Conservation (phyloP, 2,113 vertebrate genomes). For the Rhineura floridana region DNA sequence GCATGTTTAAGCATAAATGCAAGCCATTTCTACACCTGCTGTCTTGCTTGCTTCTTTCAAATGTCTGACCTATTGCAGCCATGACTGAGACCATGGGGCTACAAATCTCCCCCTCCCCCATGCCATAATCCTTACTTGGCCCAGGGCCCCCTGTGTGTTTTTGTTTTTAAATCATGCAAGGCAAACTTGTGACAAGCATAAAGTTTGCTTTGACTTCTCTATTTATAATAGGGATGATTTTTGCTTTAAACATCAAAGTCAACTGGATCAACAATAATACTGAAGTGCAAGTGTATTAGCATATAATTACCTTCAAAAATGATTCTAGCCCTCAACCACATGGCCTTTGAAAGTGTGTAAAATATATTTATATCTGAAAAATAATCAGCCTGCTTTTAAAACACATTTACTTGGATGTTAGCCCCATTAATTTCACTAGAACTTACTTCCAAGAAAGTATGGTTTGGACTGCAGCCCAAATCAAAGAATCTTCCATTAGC, state of each 20-base stretch:
- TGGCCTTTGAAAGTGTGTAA: neutral
- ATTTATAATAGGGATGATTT: neutral
- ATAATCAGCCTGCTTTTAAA: neutral
- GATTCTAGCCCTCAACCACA: neutral
- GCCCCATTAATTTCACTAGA: neutral
- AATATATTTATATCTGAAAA: slow-evolving; percentile 26
- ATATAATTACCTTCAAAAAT: neutral
- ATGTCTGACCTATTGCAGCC: too few species aligned
- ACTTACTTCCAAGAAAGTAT: slow-evolving; percentile 1
- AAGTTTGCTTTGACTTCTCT: neutral
- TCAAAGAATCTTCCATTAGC: neutral
- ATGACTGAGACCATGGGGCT: too few species aligned
- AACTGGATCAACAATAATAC: neutral
- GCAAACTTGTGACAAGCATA: neutral
- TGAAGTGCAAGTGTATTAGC: neutral
- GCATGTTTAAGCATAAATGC: neutral
- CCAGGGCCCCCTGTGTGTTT: too few species aligned
- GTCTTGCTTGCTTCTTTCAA: neutral
- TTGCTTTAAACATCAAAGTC: neutral
- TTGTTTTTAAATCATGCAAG: neutral
- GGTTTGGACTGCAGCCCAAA: neutral
- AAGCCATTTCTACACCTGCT: neutral
- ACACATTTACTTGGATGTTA: slow-evolving; percentile 1
- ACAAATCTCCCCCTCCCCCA: too few species aligned
- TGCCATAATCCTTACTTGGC: too few species aligned